phyloP scores from a whole-genome alignment of 2,797 vertebrate genomes.

The Myotis findleyi region DNA sequence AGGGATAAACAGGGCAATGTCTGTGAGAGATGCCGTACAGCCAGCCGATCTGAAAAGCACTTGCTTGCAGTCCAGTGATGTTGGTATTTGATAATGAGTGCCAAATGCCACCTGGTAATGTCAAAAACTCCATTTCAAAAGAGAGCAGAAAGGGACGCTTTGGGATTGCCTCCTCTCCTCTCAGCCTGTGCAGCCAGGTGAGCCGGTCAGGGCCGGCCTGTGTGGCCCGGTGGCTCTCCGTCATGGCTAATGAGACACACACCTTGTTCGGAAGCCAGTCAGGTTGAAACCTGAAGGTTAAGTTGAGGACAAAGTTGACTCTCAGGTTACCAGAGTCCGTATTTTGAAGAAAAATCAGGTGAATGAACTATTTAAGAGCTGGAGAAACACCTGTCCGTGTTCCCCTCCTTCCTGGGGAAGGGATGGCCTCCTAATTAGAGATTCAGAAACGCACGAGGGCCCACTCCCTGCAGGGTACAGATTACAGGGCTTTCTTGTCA shows the following conservation, averaged over 20 bases:
- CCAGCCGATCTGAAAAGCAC: background rate
- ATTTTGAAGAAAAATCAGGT: conserved; percentile 51
- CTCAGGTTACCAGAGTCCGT: background rate
- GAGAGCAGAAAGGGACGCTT: background rate
- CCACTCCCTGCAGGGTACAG: background rate
- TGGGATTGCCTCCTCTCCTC: background rate
- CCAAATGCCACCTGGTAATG: conserved; percentile 65
- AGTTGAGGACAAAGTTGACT: conserved; percentile 34
- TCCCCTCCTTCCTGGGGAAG: background rate
- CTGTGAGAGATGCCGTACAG: background rate
- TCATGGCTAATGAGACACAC: background rate
- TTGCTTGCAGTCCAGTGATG: conserved; percentile 17
- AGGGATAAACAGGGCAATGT: background rate
- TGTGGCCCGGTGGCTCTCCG: background rate
- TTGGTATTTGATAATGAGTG: conserved; percentile 58
- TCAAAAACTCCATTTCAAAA: conserved; percentile 66
- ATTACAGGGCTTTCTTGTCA: conserved; percentile 67
- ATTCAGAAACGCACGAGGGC: background rate
- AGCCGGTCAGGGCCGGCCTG: background rate
- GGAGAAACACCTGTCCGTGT: conserved; percentile 22
- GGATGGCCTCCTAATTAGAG: background rate
- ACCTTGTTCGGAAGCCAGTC: background rate
- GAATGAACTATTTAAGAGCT: conserved; percentile 11
- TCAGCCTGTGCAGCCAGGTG: background rate
- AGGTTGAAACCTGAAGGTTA: conserved; percentile 26